Percentiles rank a stretch among this genome's conserved stretches.
Evolutionary conservation across 2,797 vertebrate species (phyloP).

Genomic region (Semotilus atromaculatus): DNA sequence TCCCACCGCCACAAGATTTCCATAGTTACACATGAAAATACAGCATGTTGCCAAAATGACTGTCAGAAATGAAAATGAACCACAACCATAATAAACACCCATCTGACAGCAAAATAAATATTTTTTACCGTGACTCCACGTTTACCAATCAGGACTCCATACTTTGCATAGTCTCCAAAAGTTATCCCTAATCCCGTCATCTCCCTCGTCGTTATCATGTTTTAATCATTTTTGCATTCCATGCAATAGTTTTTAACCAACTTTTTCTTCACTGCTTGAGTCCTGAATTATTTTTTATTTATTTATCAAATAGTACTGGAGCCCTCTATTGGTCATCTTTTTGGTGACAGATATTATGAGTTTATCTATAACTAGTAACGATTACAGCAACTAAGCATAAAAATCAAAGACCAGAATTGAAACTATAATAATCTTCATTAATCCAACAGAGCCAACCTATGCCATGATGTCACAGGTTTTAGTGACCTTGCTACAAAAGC

Average conservation of each 20-base stretch:
- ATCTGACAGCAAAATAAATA: not conserved
- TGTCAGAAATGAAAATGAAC: not conserved
- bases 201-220: not conserved
- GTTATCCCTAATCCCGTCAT: not conserved
- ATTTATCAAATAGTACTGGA: not conserved
- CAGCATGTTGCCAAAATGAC: not conserved
- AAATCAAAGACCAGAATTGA: not conserved
- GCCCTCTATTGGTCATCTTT: not conserved
- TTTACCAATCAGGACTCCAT: not conserved
- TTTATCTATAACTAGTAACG: not conserved
- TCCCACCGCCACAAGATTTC: not conserved
- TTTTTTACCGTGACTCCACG: not conserved
- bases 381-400: not conserved
- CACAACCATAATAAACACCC: not conserved
- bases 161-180: not conserved
- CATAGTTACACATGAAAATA: not conserved
- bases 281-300: not conserved
- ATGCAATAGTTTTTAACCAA: not conserved
- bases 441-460: not conserved
- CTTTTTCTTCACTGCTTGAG: not conserved
- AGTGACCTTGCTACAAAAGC: not conserved
- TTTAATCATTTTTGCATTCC: not conserved
- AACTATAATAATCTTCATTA: not conserved
- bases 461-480: not conserved
- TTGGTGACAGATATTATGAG: not conserved